phyloP scores from a whole-genome alignment of 2,888 invertebrate species.

The Ormyrus rosae region DNA sequence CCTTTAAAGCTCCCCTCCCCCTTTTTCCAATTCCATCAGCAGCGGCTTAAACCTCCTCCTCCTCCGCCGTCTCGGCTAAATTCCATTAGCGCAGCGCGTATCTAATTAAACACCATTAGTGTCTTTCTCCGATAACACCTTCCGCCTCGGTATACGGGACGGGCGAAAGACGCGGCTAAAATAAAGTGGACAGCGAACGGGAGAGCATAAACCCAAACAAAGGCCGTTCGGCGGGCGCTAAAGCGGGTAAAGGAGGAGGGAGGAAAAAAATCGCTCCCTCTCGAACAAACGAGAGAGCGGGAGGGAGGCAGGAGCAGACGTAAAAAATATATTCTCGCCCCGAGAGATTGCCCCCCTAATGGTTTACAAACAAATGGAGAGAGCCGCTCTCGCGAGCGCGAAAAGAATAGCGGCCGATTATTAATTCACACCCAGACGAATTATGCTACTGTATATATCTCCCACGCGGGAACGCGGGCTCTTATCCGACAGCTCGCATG shows the following conservation, averaged over 20 bases:
- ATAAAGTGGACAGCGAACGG: neutral
- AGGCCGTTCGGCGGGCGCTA: neutral
- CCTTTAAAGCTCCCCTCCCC: too few relatives aligned
- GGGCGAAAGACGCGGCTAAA: neutral
- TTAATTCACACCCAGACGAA: slow-evolving; percentile 38
- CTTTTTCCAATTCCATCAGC: too few relatives aligned
- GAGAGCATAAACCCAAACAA: neutral
- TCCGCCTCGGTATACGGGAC: too few relatives aligned
- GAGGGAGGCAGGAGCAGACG: neutral
- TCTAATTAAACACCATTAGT: slow-evolving; percentile 15
- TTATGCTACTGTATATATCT: neutral
- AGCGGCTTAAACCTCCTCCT: too few relatives aligned
- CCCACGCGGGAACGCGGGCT: neutral
- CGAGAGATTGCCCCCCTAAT: slow-evolving; percentile 16
- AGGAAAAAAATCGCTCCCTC: neutral
- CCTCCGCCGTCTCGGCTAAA: too few relatives aligned
- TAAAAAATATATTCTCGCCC: neutral
- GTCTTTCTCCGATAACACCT: neutral
- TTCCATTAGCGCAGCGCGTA: neutral
- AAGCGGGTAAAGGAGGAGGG: neutral
- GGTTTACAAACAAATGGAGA: slow-evolving; percentile 48
- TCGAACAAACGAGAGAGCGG: neutral
- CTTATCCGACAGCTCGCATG: too few relatives aligned
- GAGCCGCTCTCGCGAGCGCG: neutral
- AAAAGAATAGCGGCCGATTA: slow-evolving; percentile 24